Conservation (phyloP, 2,113 vertebrate genomes). For the Otocyon megalotis region DNA sequence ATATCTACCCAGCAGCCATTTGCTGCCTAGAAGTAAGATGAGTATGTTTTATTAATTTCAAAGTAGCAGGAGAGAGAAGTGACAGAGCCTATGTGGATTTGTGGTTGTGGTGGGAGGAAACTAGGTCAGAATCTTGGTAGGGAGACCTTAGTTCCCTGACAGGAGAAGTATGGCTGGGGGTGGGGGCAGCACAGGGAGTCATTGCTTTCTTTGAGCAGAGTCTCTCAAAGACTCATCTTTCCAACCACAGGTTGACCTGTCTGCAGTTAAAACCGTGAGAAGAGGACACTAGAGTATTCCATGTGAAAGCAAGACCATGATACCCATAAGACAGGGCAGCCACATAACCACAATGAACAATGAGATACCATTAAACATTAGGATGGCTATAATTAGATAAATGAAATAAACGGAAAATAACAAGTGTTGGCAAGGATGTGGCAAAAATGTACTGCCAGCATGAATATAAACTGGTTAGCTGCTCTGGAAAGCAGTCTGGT, state of each 20-base stretch:
- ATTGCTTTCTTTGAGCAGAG: neutral
- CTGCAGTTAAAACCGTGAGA: neutral
- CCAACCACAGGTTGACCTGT: neutral
- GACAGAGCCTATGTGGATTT: neutral
- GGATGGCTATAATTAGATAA: neutral
- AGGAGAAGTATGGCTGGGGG: neutral
- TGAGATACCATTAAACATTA: neutral
- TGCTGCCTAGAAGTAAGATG: conserved; percentile 21
- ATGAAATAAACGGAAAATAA: neutral
- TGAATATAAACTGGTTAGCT: neutral
- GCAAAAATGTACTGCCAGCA: neutral
- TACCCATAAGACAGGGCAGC: neutral
- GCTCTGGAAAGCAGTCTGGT: neutral
- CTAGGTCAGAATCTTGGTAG: neutral
- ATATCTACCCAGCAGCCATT: neutral
- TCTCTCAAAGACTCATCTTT: neutral
- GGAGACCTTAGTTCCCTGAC: neutral
- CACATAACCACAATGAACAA: neutral
- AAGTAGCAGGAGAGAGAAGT: neutral
- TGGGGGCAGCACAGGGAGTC: neutral
- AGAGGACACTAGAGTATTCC: neutral
- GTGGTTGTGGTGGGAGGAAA: neutral
- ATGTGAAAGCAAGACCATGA: neutral
- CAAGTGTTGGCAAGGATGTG: neutral
- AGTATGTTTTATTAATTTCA: neutral